phyloP scores from a whole-genome alignment of 92 coral and sea anemone genomes.

The Siderastrea siderea region DNA sequence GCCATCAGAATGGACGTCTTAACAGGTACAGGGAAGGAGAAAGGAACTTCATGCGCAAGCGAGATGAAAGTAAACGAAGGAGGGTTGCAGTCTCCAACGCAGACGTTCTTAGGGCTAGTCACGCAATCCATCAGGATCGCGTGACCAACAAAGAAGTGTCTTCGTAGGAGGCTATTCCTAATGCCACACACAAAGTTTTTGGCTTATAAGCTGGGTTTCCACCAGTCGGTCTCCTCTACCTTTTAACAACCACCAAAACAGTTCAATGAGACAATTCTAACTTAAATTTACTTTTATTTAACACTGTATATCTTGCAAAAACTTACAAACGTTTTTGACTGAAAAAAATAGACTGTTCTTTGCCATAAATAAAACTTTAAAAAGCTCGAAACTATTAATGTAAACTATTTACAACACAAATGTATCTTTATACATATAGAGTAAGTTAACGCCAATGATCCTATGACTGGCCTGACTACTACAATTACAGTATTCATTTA shows the following conservation, averaged over 20 bases:
- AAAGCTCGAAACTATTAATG: background rate
- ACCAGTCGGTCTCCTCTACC: background rate
- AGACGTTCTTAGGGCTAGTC: too few species aligned
- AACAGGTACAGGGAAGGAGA: too few species aligned
- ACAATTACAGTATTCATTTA: background rate
- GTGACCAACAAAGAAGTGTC: too few species aligned
- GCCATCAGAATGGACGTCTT: too few species aligned
- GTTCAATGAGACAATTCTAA: background rate
- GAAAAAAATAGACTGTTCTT: background rate
- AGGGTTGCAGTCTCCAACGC: too few species aligned
- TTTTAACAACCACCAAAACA: background rate
- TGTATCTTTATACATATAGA: background rate
- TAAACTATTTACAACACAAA: background rate
- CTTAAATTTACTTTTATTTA: background rate
- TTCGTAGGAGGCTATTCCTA: background rate
- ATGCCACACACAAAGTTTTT: too few species aligned
- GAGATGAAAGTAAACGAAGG: too few species aligned
- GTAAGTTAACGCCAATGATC: background rate
- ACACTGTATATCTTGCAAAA: background rate
- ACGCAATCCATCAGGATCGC: too few species aligned
- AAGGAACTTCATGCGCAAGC: too few species aligned
- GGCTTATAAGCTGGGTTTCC: background rate
- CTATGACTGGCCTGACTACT: background rate
- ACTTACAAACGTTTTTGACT: background rate
- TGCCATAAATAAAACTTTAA: constrained; percentile 6